Percentiles rank a stretch among this genome's conserved stretches.
These are phyloP conservation scores for Brachionus rubens DNA, from an alignment of 1,140 invertebrate genomes.

Conservation along the genomic window DNA sequence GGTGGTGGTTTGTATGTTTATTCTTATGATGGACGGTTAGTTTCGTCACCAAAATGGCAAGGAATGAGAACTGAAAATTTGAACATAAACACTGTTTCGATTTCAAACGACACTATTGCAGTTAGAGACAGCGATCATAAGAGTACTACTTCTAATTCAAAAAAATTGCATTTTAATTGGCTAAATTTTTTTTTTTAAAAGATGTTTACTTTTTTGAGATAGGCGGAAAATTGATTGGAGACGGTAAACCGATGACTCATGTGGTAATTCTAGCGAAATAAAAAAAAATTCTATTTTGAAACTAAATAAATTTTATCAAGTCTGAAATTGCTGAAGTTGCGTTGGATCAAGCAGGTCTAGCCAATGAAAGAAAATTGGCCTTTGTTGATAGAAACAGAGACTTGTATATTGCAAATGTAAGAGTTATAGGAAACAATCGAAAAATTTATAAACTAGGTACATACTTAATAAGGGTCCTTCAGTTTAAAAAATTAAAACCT, in stretches of 20 bases:
- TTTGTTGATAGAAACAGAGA: conserved; percentile 78
- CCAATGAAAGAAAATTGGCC: conserved; percentile 70
- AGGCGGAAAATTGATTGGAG: conserved; percentile 68
- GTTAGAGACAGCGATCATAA: conserved; percentile 66
- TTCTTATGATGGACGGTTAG: conserved; percentile 79
- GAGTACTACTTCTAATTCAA: not conserved
- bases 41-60: conserved; percentile 75
- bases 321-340: conserved; percentile 70
- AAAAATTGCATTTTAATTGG: conserved; percentile 12
- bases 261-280: conserved; percentile 53
- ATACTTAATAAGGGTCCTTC: no score
- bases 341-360: conserved; percentile 73
- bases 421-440: not conserved
- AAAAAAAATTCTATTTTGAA: not conserved
- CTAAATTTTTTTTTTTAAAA: conserved; percentile 61
- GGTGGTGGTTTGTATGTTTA: conserved; percentile 72
- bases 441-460: conserved; percentile 39
- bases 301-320: conserved; percentile 62
- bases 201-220: conserved; percentile 81
- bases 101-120: conserved; percentile 78
- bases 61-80: conserved; percentile 69
- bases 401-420: conserved; percentile 56
- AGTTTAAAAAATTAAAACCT: conserved; percentile 63
- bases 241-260: conserved; percentile 66
- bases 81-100: conserved; percentile 66